These are phyloP conservation scores for Neuroterus valhalla DNA, from an alignment of 1,140 invertebrate genomes.

Conservation along the genomic window DNA sequence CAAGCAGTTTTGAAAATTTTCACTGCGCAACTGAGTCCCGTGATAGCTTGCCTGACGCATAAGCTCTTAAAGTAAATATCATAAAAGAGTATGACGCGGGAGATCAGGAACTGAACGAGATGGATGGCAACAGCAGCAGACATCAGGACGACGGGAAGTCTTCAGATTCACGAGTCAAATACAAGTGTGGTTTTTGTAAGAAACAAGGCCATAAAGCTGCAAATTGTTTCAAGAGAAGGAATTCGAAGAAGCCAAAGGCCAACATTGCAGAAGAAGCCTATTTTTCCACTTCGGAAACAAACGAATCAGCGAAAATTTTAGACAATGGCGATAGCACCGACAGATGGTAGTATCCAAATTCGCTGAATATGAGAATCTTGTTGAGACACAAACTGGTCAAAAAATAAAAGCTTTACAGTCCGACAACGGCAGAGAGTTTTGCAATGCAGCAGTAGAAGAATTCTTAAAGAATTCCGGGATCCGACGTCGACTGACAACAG, in stretches of 20 bases:
- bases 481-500: neutral
- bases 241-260: neutral
- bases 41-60: neutral
- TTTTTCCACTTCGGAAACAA: neutral
- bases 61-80: neutral
- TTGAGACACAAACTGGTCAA: neutral
- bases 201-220: too few species aligned
- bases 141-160: too few species aligned
- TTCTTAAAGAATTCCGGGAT: neutral
- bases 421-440: neutral
- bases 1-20: neutral
- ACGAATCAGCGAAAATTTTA: neutral
- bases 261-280: too few species aligned
- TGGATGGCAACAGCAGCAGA: neutral
- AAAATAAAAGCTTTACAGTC: neutral
- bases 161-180: too few species aligned
- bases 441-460: neutral
- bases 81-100: neutral
- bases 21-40: neutral
- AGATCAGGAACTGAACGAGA: neutral
- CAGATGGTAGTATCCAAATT: neutral
- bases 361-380: neutral
- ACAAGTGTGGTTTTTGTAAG: too few species aligned
- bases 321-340: neutral
- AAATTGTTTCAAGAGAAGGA: too few species aligned